Percentiles rank a stretch among this genome's conserved stretches.
Evolutionary conservation across 1,140 invertebrate species (phyloP).

Genomic region (Leguminivora glycinivorella): DNA sequence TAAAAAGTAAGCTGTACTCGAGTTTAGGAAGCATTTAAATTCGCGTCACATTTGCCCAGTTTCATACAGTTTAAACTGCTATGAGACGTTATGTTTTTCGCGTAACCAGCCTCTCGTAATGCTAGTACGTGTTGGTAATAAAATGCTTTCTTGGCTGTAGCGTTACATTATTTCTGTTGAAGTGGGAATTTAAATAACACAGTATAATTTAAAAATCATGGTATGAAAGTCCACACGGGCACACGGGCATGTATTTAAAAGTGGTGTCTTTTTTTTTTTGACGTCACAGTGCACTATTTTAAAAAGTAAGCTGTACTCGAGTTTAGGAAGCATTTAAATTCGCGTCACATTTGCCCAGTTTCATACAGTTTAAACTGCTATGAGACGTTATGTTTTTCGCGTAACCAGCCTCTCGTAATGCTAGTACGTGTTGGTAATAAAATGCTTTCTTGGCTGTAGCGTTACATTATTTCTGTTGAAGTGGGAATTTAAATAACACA

Average conservation of each 20-base stretch:
- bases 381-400: conserved; percentile 3
- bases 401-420: not conserved
- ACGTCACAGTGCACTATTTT: not conserved
- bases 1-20: not conserved
- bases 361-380: conserved; percentile 7
- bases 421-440: not conserved
- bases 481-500: not conserved
- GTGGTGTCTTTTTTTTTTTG: too few species aligned
- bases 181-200: not conserved
- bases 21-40: not conserved
- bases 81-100: conserved; percentile 6
- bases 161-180: not conserved
- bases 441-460: not conserved
- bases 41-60: not conserved
- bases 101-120: conserved; percentile 1
- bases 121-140: not conserved
- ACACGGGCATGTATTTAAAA: too few species aligned
- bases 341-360: not conserved
- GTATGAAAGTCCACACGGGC: too few species aligned
- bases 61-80: conserved; percentile 7
- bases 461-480: not conserved
- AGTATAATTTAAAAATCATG: too few species aligned
- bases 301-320: not conserved
- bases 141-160: not conserved
- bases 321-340: not conserved